Evolutionary conservation across 1,140 invertebrate genomes (phyloP), one percentile per base, ranked within the genome.

Genomic region (Drosophila littoralis): DNA sequence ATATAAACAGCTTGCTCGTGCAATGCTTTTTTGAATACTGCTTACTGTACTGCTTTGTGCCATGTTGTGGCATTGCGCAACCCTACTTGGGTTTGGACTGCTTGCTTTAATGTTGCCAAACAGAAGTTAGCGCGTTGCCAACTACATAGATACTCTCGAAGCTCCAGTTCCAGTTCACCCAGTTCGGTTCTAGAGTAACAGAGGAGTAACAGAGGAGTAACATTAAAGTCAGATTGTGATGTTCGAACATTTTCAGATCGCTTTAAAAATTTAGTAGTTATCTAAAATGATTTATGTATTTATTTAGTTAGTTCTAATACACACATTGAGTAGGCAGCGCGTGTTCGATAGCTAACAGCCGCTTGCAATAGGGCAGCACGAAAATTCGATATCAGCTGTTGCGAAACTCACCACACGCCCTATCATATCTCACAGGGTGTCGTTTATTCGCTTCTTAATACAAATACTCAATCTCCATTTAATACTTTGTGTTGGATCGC

Each of bases 331-430:
- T 42, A 7, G 22, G 8, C 17, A n/a, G 8, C 15, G 12, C 17
- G 1, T 13, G 12, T 51, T 40, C 59, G 46, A 51, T 36, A 40
- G 32, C 7, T 38, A 43, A 36, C 32, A 13, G 15, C 32, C 10
- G 40, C 28, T 22, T 3, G 22, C n/a, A 50, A 65, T 28, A 45
- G 15, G 10, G 1, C 42, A 35, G 2, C 7, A 10, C 45, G 13
- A 28, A 61, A 50, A 33, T 50, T 60, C 52, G 36, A 22, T 13
- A 43, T 66, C 69, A 72, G 69, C 69, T 72, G 69, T 2, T 2
- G 28, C 6, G 6, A 50, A 67, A 58, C 46, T 73, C 63, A 73
- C 54, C 70, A 73, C 63, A 67, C 70, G 46, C 70, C 55, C 43
- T 58, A 38, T 38, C 63, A 57, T 45, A 6, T 15, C n/a, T 12